phyloP scores from a whole-genome alignment of 2,888 invertebrate genomes.

The Lathronympha strigana region DNA sequence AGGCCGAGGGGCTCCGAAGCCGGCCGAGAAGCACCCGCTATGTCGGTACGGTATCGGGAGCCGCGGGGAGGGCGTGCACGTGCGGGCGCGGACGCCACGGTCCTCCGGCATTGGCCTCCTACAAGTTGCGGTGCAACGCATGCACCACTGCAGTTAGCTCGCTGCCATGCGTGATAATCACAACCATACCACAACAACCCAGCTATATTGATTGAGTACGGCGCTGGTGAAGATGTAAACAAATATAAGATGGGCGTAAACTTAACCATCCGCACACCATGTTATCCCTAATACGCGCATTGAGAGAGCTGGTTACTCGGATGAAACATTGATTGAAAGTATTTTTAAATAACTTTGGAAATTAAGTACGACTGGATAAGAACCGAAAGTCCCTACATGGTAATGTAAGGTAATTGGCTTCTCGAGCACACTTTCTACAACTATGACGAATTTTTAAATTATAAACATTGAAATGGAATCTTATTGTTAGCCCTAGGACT shows the following conservation, averaged over 20 bases:
- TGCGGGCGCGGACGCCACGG: constrained; percentile 44
- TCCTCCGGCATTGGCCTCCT: constrained; percentile 41
- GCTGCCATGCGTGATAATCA: constrained; percentile 33
- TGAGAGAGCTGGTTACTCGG: too few species aligned
- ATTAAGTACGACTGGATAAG: too few species aligned
- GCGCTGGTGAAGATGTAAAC: constrained; percentile 27
- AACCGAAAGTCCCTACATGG: too few species aligned
- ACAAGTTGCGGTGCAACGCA: constrained; percentile 37
- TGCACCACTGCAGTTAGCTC: constrained; percentile 30
- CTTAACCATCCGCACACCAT: background rate
- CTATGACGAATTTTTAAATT: too few species aligned
- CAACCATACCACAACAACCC: constrained; percentile 31
- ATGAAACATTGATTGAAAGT: too few species aligned
- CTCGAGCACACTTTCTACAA: too few species aligned
- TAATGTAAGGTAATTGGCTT: too few species aligned
- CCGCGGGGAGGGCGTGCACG: constrained; percentile 48
- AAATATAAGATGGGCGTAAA: constrained; percentile 17
- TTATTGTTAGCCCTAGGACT: too few species aligned
- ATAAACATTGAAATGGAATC: too few species aligned
- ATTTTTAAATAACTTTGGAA: too few species aligned
- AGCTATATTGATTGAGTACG: constrained; percentile 38
- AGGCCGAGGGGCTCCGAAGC: constrained; percentile 64
- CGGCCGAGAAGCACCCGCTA: constrained; percentile 63
- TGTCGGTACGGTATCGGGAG: constrained; percentile 54
- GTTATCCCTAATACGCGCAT: too few species aligned